phyloP scores from a whole-genome alignment of 2,797 vertebrate genomes.

The Lophius americanus region DNA sequence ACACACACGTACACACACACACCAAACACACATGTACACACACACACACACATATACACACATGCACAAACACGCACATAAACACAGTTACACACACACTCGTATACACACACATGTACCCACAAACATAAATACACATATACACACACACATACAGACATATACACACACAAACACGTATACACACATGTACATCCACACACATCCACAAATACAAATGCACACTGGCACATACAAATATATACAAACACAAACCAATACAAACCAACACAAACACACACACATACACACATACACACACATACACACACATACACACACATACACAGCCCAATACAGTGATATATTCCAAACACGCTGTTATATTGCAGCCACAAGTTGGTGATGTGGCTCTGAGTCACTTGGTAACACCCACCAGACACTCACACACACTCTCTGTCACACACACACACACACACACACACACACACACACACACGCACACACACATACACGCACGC shows the following conservation, averaged over 20 bases:
- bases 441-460: slow-evolving; percentile 11
- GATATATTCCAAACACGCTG: slow-evolving; percentile 65
- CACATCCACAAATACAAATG: slow-evolving; percentile 3
- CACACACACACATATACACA: no score
- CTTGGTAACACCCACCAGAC: slow-evolving; percentile 70
- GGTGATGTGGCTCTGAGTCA: slow-evolving; percentile 74
- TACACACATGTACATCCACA: slow-evolving; percentile 17
- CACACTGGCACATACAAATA: no score
- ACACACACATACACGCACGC: slow-evolving; percentile 17
- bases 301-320: slow-evolving; percentile 8
- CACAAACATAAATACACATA: slow-evolving; percentile 14
- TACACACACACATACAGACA: slow-evolving; percentile 12
- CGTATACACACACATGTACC: slow-evolving; percentile 19
- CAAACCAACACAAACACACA: slow-evolving; percentile 13
- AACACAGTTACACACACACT: slow-evolving; percentile 13
- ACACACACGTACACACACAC: no score
- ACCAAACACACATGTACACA: no score
- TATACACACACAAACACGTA: slow-evolving; percentile 19
- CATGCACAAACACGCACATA: background rate
- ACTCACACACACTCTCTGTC: slow-evolving; percentile 39
- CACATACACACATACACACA: slow-evolving; percentile 10
- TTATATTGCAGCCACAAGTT: slow-evolving; percentile 65
- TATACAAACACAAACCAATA: slow-evolving; percentile 8
- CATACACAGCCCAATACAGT: slow-evolving; percentile 36
- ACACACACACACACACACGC: slow-evolving; percentile 29